These are phyloP conservation scores for Notarius lentiginosus DNA, from an alignment of 2,113 vertebrate species.

Conservation along the genomic window DNA sequence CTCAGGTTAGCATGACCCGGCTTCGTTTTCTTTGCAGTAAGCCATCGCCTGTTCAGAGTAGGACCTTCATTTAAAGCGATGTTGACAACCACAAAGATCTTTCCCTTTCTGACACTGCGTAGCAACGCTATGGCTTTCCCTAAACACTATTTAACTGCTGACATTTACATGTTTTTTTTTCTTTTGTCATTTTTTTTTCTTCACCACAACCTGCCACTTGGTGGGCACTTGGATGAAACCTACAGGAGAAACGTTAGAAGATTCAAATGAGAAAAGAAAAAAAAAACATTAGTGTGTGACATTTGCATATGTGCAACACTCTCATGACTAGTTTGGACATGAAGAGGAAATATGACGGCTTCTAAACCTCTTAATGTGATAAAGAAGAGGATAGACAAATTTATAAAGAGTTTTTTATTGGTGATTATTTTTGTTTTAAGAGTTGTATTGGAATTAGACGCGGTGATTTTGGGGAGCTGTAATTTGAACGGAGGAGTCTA, in stretches of 20 bases:
- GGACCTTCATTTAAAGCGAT: conserved; percentile 78
- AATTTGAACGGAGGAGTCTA: not conserved
- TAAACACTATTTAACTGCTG: conserved; percentile 73
- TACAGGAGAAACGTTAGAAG: conserved; percentile 75
- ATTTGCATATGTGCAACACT: not conserved
- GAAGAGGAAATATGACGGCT: not conserved
- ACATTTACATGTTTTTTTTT: conserved; percentile 77
- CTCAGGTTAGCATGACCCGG: conserved; percentile 65
- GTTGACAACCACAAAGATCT: conserved; percentile 88
- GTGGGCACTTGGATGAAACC: conserved; percentile 61
- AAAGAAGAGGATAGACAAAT: not conserved
- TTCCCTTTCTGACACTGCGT: conserved; percentile 68
- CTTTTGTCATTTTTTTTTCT: conserved; percentile 50
- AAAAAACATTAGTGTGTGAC: conserved; percentile 33
- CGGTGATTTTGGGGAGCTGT: not conserved
- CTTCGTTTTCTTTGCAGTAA: conserved; percentile 68
- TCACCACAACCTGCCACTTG: conserved; percentile 86
- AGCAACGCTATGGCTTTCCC: conserved; percentile 68
- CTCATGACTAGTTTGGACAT: not conserved
- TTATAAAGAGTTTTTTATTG: not conserved
- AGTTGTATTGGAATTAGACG: not conserved
- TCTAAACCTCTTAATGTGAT: not conserved
- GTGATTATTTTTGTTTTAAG: not conserved
- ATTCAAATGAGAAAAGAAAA: conserved; percentile 76
- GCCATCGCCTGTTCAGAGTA: conserved; percentile 69